phyloP scores from a whole-genome alignment of 2,888 invertebrate genomes.

The Anticlea derivata region DNA sequence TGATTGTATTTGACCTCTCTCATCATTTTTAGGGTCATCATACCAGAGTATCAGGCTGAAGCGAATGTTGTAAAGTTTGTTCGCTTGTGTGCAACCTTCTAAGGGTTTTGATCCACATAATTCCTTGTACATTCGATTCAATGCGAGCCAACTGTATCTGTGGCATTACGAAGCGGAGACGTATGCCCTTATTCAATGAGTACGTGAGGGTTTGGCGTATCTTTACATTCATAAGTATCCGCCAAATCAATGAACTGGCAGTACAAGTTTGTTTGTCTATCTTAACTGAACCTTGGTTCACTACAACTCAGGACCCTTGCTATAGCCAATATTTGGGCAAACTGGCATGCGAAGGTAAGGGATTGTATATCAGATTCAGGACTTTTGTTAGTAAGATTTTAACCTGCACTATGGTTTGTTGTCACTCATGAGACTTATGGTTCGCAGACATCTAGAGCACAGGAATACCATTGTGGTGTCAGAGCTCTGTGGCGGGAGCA shows the following conservation, averaged over 20 bases:
- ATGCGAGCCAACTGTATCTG: constrained; percentile 17
- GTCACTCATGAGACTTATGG: too few relatives aligned
- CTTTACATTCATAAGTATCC: constrained; percentile 36
- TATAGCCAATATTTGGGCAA: too few relatives aligned
- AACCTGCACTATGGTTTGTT: too few relatives aligned
- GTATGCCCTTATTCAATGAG: constrained; percentile 40
- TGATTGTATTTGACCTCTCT: too few relatives aligned
- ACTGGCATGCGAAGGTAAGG: too few relatives aligned
- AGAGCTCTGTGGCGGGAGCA: too few relatives aligned
- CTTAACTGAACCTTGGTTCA: constrained; percentile 4
- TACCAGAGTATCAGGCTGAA: too few relatives aligned
- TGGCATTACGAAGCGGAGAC: constrained; percentile 27
- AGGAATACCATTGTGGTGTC: too few relatives aligned
- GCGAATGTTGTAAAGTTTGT: neutral
- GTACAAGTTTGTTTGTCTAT: constrained; percentile 9
- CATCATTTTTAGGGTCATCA: too few relatives aligned
- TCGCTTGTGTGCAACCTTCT: constrained; percentile 3
- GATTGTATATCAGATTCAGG: too few relatives aligned
- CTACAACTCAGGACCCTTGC: neutral
- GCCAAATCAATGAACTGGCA: constrained; percentile 16
- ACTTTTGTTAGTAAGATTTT: too few relatives aligned
- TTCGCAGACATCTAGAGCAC: too few relatives aligned
- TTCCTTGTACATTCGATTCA: constrained; percentile 20
- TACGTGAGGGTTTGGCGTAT: constrained; percentile 32
- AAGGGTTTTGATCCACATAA: constrained; percentile 15